Percentiles rank a stretch among this genome's conserved stretches.
Evolutionary conservation across 2,888 invertebrate genomes (phyloP).

Genomic region (Drosophila dives): DNA sequence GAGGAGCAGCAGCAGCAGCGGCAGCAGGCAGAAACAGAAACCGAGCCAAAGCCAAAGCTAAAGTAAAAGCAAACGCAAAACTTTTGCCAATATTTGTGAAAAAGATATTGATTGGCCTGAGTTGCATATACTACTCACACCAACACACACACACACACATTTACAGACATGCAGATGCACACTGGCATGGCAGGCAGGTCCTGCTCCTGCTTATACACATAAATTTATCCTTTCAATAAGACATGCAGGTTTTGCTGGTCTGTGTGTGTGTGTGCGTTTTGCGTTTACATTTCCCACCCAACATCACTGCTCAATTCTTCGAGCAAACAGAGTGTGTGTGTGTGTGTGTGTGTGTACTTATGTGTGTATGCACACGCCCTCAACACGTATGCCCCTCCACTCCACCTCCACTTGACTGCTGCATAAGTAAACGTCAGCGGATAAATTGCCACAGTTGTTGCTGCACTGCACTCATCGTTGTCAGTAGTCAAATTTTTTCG

Average conservation of each 20-base stretch:
- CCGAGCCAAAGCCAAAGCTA: constrained; percentile 57
- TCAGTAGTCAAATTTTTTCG: constrained; percentile 62
- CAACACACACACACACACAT: constrained; percentile 21
- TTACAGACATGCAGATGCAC: constrained; percentile 20
- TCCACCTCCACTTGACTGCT: constrained; percentile 38
- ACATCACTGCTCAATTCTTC: constrained; percentile 74
- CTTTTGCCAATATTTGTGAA: constrained; percentile 81
- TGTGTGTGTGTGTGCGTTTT: constrained; percentile 17
- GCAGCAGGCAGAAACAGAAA: constrained; percentile 38
- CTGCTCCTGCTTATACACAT: constrained; percentile 70
- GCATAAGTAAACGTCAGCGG: constrained; percentile 70
- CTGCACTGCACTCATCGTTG: constrained; percentile 33
- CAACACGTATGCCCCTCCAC: constrained; percentile 29
- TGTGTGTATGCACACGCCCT: constrained; percentile 46
- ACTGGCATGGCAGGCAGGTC: constrained; percentile 20
- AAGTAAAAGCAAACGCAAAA: constrained; percentile 73
- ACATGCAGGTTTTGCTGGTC: constrained; percentile 54
- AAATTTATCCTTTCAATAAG: constrained; percentile 76
- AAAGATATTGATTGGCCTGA: constrained; percentile 80
- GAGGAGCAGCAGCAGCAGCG: constrained; percentile 32
- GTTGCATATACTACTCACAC: constrained; percentile 36
- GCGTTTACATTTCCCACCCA: constrained; percentile 44
- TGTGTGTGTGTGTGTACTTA: constrained; percentile 23
- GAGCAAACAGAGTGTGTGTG: constrained; percentile 62
- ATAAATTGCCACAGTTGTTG: constrained; percentile 70